phyloP scores from a whole-genome alignment of 2,113 vertebrate genomes.

The Neolamprologus tretocephalus region DNA sequence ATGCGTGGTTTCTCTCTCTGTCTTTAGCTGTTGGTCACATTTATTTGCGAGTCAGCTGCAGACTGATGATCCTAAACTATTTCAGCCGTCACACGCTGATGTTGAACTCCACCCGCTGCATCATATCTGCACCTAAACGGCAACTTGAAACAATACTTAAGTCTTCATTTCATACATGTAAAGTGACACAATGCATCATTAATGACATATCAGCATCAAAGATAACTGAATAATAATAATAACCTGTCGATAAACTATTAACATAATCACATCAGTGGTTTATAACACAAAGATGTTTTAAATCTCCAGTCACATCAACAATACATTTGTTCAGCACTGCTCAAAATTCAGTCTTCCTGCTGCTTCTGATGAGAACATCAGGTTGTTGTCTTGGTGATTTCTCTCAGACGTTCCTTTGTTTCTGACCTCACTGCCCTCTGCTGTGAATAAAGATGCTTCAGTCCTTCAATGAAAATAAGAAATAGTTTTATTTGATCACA shows the following conservation, averaged over 20 bases:
- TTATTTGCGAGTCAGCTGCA: not conserved
- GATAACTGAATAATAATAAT: not conserved
- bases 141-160: not conserved
- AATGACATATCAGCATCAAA: accelerated
- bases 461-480: not conserved
- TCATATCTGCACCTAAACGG: not conserved
- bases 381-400: not conserved
- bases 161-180: not conserved
- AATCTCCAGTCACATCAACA: not conserved
- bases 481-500: not conserved
- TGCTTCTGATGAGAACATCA: not conserved
- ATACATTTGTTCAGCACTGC: not conserved
- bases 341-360: not conserved
- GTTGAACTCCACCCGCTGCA: not conserved
- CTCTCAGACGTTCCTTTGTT: accelerated
- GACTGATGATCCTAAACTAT: accelerated
- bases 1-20: accelerated
- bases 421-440: not conserved
- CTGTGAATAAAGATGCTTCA: not conserved
- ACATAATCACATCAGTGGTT: not conserved
- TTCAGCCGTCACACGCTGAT: not conserved
- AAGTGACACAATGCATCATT: not conserved
- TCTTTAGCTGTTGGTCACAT: not conserved
- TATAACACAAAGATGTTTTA: not conserved
- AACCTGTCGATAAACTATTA: not conserved